These are phyloP conservation scores for Notodonta dromedarius DNA, from an alignment of 2,888 invertebrate species.

Conservation along the genomic window DNA sequence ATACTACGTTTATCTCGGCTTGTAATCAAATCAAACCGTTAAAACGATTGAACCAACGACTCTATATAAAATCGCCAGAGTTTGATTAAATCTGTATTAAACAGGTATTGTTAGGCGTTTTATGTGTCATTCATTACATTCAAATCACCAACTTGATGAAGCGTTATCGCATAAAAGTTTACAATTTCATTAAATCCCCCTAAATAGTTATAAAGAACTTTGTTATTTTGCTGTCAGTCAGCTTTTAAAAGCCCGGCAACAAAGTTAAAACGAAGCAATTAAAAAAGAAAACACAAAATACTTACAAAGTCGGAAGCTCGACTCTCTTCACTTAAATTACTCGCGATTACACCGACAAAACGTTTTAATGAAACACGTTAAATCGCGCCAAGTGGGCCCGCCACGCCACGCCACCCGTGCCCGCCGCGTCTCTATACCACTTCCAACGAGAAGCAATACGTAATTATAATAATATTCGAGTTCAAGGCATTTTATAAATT, in stretches of 20 bases:
- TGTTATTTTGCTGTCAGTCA: constrained; percentile 83
- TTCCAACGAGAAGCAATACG: no score
- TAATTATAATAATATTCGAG: no score
- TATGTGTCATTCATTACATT: constrained; percentile 21
- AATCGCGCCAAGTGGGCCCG: constrained; percentile 78
- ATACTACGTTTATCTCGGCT: background rate
- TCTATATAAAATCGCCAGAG: background rate
- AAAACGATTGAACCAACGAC: background rate
- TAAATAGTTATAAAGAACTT: constrained; percentile 81
- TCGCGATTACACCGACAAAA: constrained; percentile 84
- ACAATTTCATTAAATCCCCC: constrained; percentile 78
- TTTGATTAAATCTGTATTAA: constrained; percentile 3
- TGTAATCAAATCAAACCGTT: background rate
- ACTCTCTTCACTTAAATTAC: constrained; percentile 84
- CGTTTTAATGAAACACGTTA: constrained; percentile 83
- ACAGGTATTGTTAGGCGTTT: constrained; percentile 4
- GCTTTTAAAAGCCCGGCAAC: constrained; percentile 81
- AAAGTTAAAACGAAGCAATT: constrained; percentile 84
- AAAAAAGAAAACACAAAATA: constrained; percentile 84
- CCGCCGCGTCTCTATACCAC: constrained; percentile 39
- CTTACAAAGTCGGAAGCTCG: constrained; percentile 83
- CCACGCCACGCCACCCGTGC: constrained; percentile 42
- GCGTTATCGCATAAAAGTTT: constrained; percentile 66
- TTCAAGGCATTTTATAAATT: no score
- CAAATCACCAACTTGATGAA: constrained; percentile 57